Percentiles rank a stretch among this genome's conserved stretches.
These are phyloP conservation scores for Hemiscyllium ocellatum DNA, from an alignment of 2,113 vertebrate genomes.

Conservation along the genomic window DNA sequence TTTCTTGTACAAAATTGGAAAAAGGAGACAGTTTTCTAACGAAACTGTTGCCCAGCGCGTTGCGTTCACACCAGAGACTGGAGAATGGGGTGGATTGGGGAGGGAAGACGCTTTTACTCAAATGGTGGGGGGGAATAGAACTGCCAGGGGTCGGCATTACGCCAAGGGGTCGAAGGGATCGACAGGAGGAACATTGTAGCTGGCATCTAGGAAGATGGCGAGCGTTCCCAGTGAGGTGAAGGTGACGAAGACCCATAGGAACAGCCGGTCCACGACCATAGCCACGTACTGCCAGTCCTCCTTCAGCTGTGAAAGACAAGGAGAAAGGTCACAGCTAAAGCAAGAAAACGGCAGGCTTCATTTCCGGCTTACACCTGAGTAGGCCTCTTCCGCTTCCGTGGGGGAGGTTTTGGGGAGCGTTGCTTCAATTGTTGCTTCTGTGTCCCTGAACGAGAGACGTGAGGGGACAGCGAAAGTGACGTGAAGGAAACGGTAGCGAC, in stretches of 20 bases:
- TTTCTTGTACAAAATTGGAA: too few relatives aligned
- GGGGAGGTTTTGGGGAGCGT: too few relatives aligned
- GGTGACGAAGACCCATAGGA: conserved; percentile 77
- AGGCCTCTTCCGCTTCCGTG: too few relatives aligned
- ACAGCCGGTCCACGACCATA: conserved; percentile 78
- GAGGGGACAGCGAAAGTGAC: too few relatives aligned
- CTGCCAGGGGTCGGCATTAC: not conserved
- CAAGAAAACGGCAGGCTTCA: too few relatives aligned
- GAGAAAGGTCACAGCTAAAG: not conserved
- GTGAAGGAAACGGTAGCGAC: too few relatives aligned
- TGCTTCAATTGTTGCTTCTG: too few relatives aligned
- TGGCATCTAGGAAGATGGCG: conserved; percentile 79
- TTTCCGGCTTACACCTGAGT: too few relatives aligned
- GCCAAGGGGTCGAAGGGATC: conserved; percentile 54
- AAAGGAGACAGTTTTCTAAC: too few relatives aligned
- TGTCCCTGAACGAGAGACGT: too few relatives aligned
- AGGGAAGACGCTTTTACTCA: too few relatives aligned
- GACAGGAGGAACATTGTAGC: conserved; percentile 70
- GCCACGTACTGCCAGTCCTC: conserved; percentile 85
- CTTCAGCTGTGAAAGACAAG: conserved; percentile 60
- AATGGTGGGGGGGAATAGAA: not conserved
- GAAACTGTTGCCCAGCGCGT: not conserved
- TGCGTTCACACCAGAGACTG: not conserved
- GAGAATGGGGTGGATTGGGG: too few relatives aligned
- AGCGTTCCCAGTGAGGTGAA: conserved; percentile 78